Evolutionary conservation across 1,140 invertebrate species (phyloP), one percentile per base, ranked within the genome.

Genomic region (Zophobas atratus): DNA sequence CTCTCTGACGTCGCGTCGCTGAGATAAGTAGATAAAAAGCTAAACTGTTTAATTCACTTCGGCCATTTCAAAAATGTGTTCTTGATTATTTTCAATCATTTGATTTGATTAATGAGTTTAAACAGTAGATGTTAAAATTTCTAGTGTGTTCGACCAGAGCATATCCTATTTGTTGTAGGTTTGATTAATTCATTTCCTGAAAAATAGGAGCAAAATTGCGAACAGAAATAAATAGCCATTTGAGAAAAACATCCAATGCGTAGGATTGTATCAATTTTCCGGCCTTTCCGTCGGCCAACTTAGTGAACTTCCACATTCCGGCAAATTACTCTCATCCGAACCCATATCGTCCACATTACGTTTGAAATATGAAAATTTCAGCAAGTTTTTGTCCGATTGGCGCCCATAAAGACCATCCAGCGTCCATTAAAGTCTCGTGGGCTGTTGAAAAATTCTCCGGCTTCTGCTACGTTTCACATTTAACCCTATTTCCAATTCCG

Each of bases 401-500:
- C 49, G 49, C 6, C 49, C 56, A 39, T 38, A 36, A 36, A 60
- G 56, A 60, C 32, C 56, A 6, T 60, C 56, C 56, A 60, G 35
- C 56, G 35, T 57, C 56, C 56, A 57, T 57, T 57, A 57, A 57
- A 57, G 35, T 55, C 35, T 43, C n/a, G 71, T 39, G 67, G 51
- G 33, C 49, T 73, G 41, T 73, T 73, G 39, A 73, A 73, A 73
- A 56, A 56, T 41, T 55, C 71, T 6, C 71, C 33, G 38, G 49
- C 55, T 73, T 73, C 32, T 55, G 49, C 49, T 43, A 34, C 55
- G 71, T 55, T 73, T 73, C 71, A 73, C 71, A 41, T 73, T 73
- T 55, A 73, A 56, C 71, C 55, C 55, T 51, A 73, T 73, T 73
- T 73, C 71, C 71, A 73, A 73, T 73, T 73, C 71, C 49, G 48